Evolutionary conservation across 1,140 invertebrate species (phyloP).

Genomic region (Luehdorfia chinensis): DNA sequence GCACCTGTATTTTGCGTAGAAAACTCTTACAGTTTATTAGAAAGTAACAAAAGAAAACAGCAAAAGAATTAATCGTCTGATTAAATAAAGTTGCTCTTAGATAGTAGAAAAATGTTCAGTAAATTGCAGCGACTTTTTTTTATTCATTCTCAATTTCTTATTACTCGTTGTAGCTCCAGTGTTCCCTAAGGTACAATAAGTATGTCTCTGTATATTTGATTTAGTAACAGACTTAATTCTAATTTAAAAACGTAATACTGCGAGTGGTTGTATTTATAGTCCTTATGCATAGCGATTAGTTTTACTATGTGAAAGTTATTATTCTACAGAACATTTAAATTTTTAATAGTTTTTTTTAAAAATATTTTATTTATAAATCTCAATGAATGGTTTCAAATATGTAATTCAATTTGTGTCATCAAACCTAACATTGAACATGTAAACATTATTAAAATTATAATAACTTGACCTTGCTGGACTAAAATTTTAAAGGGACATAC

Average conservation of each 20-base stretch:
- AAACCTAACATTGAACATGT: no score
- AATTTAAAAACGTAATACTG: not conserved
- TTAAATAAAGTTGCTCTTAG: conserved; percentile 11
- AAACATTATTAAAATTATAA: no score
- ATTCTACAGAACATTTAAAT: no score
- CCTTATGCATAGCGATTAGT: not conserved
- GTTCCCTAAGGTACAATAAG: conserved; percentile 8
- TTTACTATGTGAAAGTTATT: not conserved
- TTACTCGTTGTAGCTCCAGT: not conserved
- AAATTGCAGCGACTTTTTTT: conserved; percentile 12
- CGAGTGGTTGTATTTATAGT: not conserved
- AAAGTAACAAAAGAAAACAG: conserved; percentile 18
- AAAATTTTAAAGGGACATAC: no score
- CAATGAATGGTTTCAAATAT: no score
- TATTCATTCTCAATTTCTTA: conserved; percentile 11
- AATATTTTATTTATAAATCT: no score
- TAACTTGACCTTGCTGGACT: no score
- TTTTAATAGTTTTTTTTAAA: no score
- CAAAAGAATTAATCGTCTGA: conserved; percentile 18
- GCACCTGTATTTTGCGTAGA: conserved; percentile 13
- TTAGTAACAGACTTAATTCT: conserved; percentile 7
- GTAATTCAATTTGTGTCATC: no score
- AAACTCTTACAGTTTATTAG: not conserved
- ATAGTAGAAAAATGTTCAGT: conserved; percentile 15
- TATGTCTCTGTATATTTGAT: not conserved